Percentiles rank a stretch among this genome's conserved stretches.
Evolutionary conservation across 1,140 invertebrate species (phyloP).

Genomic region (Pogonomyrmex californicus): DNA sequence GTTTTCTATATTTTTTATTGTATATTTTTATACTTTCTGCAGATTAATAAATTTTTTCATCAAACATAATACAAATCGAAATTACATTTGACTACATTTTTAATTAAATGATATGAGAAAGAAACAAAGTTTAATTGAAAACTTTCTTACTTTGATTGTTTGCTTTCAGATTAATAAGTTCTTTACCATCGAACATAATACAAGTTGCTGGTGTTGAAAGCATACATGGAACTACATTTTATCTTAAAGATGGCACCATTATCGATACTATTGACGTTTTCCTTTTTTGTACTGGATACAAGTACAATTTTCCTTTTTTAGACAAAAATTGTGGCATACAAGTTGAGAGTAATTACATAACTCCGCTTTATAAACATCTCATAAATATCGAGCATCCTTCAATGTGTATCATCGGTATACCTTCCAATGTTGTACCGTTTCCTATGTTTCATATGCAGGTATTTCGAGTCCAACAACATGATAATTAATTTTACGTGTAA

Average conservation of each 20-base stretch:
- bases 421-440: conserved; percentile 89
- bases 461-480: conserved; percentile 26
- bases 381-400: conserved; percentile 91
- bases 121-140: neutral
- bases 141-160: conserved; percentile 4
- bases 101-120: too few relatives aligned
- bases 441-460: conserved; percentile 91
- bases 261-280: conserved; percentile 72
- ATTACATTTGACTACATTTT: too few relatives aligned
- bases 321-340: conserved; percentile 88
- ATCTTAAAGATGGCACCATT: conserved; percentile 72
- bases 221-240: conserved; percentile 71
- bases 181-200: conserved; percentile 73
- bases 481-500: neutral
- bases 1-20: too few relatives aligned
- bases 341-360: conserved; percentile 89
- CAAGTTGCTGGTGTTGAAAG: conserved; percentile 77
- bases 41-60: too few relatives aligned
- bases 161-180: conserved; percentile 67
- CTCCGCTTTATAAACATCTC: conserved; percentile 92
- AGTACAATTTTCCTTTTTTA: conserved; percentile 90
- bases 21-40: too few relatives aligned
- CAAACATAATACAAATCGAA: too few relatives aligned
- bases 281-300: conserved; percentile 88
- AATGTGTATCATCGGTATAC: conserved; percentile 92